A percentile compares a stretch with the other conserved stretches of the same genome.
Conservation (phyloP, 1,140 invertebrate genomes). For the Drosophila parabipectinata region DNA sequence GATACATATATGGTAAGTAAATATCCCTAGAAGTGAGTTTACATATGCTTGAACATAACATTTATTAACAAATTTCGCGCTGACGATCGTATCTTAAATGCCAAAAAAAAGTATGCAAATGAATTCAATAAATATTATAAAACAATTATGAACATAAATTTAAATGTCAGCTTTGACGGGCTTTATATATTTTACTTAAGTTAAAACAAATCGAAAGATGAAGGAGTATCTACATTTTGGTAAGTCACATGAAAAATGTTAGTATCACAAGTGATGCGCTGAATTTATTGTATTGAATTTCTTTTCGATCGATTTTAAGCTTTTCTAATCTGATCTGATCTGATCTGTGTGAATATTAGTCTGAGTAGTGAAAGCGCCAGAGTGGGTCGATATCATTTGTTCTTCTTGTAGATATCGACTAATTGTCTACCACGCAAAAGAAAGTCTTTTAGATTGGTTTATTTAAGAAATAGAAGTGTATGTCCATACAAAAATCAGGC, state of each 20-base stretch:
- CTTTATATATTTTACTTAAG: slow-evolving; percentile 13
- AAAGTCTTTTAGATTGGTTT: slow-evolving; percentile 72
- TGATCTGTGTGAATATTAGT: slow-evolving; percentile 48
- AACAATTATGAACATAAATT: slow-evolving; percentile 27
- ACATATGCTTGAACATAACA: slow-evolving; percentile 48
- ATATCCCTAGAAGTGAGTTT: slow-evolving; percentile 40
- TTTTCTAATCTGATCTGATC: slow-evolving; percentile 33
- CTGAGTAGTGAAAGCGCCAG: slow-evolving; percentile 65
- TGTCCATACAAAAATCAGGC: slow-evolving; percentile 83
- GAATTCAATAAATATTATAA: slow-evolving; percentile 21
- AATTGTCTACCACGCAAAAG: slow-evolving; percentile 71
- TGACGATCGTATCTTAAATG: slow-evolving; percentile 44
- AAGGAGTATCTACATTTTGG: slow-evolving; percentile 43
- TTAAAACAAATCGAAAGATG: slow-evolving; percentile 44
- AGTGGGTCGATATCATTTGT: slow-evolving; percentile 60
- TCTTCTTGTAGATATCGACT: slow-evolving; percentile 68
- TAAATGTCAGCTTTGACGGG: slow-evolving; percentile 27
- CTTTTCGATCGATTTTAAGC: slow-evolving; percentile 11
- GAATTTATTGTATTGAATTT: slow-evolving; percentile 26
- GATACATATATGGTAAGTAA: slow-evolving; percentile 41
- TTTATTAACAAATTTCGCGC: slow-evolving; percentile 36
- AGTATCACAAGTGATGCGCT: slow-evolving; percentile 60
- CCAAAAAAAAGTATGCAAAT: slow-evolving; percentile 41
- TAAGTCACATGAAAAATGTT: slow-evolving; percentile 56
- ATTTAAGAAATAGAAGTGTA: slow-evolving; percentile 74